Evolutionary conservation across 2,888 invertebrate species (phyloP).

Genomic region (Limenitis arthemis): DNA sequence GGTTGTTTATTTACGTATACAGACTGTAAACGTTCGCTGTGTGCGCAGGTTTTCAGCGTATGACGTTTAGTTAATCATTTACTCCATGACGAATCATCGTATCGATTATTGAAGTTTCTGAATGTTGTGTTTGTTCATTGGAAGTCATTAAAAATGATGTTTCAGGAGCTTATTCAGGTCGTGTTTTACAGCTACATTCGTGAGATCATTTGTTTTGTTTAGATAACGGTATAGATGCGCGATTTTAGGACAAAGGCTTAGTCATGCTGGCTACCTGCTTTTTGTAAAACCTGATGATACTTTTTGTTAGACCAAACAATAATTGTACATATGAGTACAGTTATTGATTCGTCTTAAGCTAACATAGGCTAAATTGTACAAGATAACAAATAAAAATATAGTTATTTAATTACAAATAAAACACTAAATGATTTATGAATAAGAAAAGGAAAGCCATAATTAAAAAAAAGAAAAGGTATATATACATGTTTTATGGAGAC

Average conservation of each 20-base stretch:
- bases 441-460: too few relatives aligned
- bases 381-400: too few relatives aligned
- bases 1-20: slow-evolving; percentile 26
- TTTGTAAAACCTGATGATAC: slow-evolving; percentile 35
- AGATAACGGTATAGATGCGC: slow-evolving; percentile 60
- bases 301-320: not conserved
- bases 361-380: too few relatives aligned
- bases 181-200: slow-evolving; percentile 50
- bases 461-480: too few relatives aligned
- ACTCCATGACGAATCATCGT: slow-evolving; percentile 44
- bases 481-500: too few relatives aligned
- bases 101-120: slow-evolving; percentile 51
- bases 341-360: not conserved
- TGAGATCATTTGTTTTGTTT: slow-evolving; percentile 55
- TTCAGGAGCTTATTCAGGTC: slow-evolving; percentile 34
- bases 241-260: slow-evolving; percentile 65
- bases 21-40: slow-evolving; percentile 11
- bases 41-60: slow-evolving; percentile 35
- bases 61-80: slow-evolving; percentile 38
- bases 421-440: too few relatives aligned
- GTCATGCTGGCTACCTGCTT: slow-evolving; percentile 56
- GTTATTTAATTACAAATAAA: too few relatives aligned
- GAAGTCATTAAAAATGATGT: too few relatives aligned
- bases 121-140: too few relatives aligned
- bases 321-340: not conserved